Evolutionary conservation across 2,888 invertebrate species (phyloP).

Genomic region (Catonia carolina): DNA sequence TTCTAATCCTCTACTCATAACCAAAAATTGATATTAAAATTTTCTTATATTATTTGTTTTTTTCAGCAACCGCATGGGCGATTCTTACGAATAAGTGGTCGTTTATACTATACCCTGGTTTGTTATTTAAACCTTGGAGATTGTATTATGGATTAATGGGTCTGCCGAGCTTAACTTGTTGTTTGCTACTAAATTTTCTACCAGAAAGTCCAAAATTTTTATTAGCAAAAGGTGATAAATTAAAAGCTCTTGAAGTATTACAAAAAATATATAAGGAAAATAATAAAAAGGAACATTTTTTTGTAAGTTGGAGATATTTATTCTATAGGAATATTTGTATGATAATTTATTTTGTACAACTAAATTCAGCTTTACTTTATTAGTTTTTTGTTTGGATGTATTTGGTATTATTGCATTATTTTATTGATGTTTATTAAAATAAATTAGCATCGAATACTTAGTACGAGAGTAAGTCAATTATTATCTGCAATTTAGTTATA

Average conservation of each 20-base stretch:
- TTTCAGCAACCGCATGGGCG: not conserved
- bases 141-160: not conserved
- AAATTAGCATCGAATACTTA: too few species aligned
- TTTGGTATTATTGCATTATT: too few species aligned
- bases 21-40: not conserved
- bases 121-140: not conserved
- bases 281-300: too few species aligned
- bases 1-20: too few species aligned
- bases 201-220: slow-evolving; percentile 3
- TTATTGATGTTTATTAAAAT: too few species aligned
- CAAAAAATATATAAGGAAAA: not conserved
- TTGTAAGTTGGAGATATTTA: too few species aligned
- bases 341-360: too few species aligned
- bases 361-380: too few species aligned
- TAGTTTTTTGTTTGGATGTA: too few species aligned
- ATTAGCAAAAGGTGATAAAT: not conserved
- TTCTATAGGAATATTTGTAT: too few species aligned
- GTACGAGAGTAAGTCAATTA: too few species aligned
- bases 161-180: not conserved
- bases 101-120: not conserved
- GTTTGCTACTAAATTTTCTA: not conserved
- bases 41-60: not conserved
- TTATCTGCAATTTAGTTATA: too few species aligned
- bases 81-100: not conserved
- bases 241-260: not conserved